These are phyloP conservation scores for Aptenodytes forsteri DNA, from an alignment of 2,113 vertebrate genomes.

Conservation along the genomic window DNA sequence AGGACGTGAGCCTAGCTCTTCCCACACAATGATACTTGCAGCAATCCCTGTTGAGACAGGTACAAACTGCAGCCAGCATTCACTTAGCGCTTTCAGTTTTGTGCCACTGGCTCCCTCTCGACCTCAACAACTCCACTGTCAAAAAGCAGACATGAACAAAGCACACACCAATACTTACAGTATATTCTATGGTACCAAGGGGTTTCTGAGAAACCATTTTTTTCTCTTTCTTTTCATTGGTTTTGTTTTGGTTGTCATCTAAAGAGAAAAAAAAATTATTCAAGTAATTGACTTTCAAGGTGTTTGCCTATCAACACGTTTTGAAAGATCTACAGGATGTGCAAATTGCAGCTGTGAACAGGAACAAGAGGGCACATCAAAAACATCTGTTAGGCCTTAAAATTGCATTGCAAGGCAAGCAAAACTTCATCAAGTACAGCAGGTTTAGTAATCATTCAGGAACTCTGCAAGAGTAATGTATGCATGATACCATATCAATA, in stretches of 20 bases:
- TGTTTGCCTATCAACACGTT: background rate
- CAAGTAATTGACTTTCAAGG: background rate
- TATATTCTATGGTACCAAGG: conserved; percentile 78
- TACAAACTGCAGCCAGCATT: background rate
- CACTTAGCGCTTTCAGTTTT: background rate
- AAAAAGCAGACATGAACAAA: background rate
- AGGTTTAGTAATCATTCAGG: background rate
- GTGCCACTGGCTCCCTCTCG: background rate
- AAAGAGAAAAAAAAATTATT: background rate
- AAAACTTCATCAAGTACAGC: background rate
- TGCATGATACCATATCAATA: background rate
- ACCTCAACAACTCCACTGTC: background rate
- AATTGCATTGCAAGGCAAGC: background rate
- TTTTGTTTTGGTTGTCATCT: conserved; percentile 83
- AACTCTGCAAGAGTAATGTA: background rate
- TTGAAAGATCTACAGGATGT: background rate
- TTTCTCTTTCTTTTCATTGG: conserved; percentile 82
- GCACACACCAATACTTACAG: conserved; percentile 65
- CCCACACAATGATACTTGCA: fast-evolving
- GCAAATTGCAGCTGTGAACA: background rate
- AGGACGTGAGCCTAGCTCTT: background rate
- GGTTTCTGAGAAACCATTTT: conserved; percentile 83
- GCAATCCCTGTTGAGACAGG: background rate
- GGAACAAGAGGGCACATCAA: background rate
- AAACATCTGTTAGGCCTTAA: background rate